Evolutionary conservation across 2,888 invertebrate species (phyloP).

Genomic region (Athalia cordata): DNA sequence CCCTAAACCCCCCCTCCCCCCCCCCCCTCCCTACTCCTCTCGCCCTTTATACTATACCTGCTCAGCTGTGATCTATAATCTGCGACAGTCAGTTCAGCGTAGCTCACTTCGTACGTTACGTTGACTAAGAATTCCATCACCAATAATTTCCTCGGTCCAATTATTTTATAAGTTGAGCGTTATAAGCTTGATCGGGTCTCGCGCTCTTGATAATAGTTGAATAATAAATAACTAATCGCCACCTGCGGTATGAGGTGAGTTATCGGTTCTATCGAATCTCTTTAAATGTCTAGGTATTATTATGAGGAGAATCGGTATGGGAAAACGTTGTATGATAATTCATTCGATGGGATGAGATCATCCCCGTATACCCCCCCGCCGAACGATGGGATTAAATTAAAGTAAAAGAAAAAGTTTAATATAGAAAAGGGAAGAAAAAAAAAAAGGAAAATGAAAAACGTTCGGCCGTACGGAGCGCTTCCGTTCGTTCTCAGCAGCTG

Average conservation of each 20-base stretch:
- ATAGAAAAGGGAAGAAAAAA: background rate
- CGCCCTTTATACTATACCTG: too few relatives aligned
- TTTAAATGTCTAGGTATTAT: conserved; percentile 14
- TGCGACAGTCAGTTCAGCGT: too few relatives aligned
- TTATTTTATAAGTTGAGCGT: background rate
- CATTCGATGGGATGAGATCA: background rate
- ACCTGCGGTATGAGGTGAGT: conserved; percentile 2
- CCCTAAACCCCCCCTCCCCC: too few relatives aligned
- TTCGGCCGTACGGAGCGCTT: background rate
- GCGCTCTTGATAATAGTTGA: conserved; percentile 28
- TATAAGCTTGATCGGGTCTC: conserved; percentile 4
- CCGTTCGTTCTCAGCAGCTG: conserved; percentile 49
- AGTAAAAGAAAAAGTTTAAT: conserved; percentile 19
- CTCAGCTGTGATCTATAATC: too few relatives aligned
- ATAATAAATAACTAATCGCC: conserved; percentile 29
- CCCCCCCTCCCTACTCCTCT: too few relatives aligned
- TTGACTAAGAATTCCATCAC: conserved; percentile 4
- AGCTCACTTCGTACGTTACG: too few relatives aligned
- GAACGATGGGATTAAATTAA: conserved; percentile 30
- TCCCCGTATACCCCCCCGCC: background rate
- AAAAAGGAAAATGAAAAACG: conserved; percentile 45
- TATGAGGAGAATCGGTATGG: conserved; percentile 15
- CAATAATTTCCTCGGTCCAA: background rate
- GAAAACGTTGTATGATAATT: background rate
- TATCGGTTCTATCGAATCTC: background rate